Base-by-base conservation (phyloP, 2,888 invertebrate genomes). In the Lasioglossum leucozonium region DNA sequence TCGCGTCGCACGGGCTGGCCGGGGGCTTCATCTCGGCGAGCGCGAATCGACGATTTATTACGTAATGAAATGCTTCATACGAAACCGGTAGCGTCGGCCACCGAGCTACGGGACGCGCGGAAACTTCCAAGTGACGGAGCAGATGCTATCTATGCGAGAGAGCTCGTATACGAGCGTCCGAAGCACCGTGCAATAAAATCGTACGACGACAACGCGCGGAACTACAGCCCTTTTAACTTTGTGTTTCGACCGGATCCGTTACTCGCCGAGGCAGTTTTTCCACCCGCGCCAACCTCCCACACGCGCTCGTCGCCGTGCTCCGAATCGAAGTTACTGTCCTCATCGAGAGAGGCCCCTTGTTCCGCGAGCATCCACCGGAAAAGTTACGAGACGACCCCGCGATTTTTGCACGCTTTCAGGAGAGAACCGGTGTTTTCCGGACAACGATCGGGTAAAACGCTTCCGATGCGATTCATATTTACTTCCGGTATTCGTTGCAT, bases 121-220 rank as follows among this genome's bases (percentile, higher is more conserved):
- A 72, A 84, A 90, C 89, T 90, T 88, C 75, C 74, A 72, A 87
- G 73, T 62, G 77, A 82, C 77, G 74, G 74, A 84, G 80, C 88
- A 86, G 84, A 86, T 88, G 84, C 81, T 84, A 84, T 83, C 83
- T 82, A 81, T 81, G 79, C 79, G 55, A 55, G 74, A 40, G 55
- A 55, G 40, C 76, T 77, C 82, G 81, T 79, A 84, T 84, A 82
- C 87, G 88, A 87, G 58, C 87, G 88, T 26, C 22, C 13, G 69
- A 89, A 90, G 89, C 82, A 87, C 86, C 82, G 78, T 85, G 83
- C 88, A 90, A 90, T 90, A 89, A 90, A 90, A 90, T 83, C 51
- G 71, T 81, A 85, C 90, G 84, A 82, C 81, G 82, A 78, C 69
- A 72, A 47, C 44, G 16, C 55, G 22, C 67, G 47, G 69, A 80